phyloP scores from a whole-genome alignment of 1,140 invertebrate species.

The Tenebrio molitor region DNA sequence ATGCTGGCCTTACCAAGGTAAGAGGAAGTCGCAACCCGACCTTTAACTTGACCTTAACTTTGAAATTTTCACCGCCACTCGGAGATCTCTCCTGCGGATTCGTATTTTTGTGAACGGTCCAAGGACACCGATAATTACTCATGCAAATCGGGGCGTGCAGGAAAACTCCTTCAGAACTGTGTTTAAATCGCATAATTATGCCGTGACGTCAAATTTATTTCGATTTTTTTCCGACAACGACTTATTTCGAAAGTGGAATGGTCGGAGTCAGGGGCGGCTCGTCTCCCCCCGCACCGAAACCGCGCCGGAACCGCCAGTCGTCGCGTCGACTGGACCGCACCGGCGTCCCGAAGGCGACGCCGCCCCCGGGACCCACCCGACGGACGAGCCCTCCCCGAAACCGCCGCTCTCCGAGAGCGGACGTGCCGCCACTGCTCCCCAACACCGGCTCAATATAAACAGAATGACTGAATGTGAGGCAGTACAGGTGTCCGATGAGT shows the following conservation, averaged over 20 bases:
- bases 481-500: neutral
- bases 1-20: constrained; percentile 51
- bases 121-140: neutral
- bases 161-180: too few relatives aligned
- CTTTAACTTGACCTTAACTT: constrained; percentile 51
- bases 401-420: too few relatives aligned
- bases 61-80: constrained; percentile 5
- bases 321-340: too few relatives aligned
- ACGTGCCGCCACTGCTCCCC: neutral
- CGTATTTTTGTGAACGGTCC: constrained; percentile 22
- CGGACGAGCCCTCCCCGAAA: too few relatives aligned
- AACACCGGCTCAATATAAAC: neutral
- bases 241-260: neutral
- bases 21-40: constrained; percentile 34
- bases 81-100: too few relatives aligned
- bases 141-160: neutral
- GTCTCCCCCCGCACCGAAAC: too few relatives aligned
- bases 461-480: neutral
- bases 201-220: too few relatives aligned
- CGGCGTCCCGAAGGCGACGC: too few relatives aligned
- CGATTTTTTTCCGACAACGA: too few relatives aligned
- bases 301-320: too few relatives aligned
- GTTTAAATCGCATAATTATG: too few relatives aligned
- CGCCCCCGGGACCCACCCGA: too few relatives aligned
- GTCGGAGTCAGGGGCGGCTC: neutral